Percentiles rank a stretch among this genome's conserved stretches.
phyloP scores from a whole-genome alignment of 2,113 vertebrate genomes.

The Fukomys damarensis region DNA sequence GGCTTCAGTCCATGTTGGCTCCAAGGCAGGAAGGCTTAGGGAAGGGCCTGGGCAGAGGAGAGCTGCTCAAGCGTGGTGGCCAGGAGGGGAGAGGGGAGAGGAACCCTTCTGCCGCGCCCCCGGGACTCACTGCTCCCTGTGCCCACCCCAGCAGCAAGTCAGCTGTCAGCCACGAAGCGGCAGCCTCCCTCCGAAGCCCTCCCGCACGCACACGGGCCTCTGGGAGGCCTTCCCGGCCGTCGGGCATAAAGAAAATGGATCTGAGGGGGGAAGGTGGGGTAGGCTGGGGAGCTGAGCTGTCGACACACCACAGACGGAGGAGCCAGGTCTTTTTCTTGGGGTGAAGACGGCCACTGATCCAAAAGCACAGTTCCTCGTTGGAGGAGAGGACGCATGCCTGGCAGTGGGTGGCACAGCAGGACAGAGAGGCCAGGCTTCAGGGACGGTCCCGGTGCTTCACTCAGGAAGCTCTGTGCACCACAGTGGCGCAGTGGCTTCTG shows the following conservation, averaged over 20 bases:
- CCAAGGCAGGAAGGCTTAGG: neutral
- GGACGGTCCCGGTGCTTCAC: too few relatives aligned
- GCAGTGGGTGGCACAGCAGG: neutral
- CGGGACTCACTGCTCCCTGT: neutral
- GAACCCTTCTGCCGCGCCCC: neutral
- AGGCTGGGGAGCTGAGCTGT: neutral
- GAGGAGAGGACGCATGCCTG: neutral
- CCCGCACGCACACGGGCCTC: neutral
- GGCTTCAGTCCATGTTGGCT: neutral
- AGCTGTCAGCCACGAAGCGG: neutral
- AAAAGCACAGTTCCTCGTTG: neutral
- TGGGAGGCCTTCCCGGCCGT: neutral
- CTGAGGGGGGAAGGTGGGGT: neutral
- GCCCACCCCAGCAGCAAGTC: neutral
- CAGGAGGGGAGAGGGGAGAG: neutral
- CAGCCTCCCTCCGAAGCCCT: neutral
- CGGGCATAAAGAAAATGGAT: too few relatives aligned
- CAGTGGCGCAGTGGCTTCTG: neutral
- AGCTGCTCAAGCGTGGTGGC: too few relatives aligned
- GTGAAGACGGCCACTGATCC: neutral
- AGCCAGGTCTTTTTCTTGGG: neutral
- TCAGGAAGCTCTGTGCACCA: too few relatives aligned
- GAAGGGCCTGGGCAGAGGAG: neutral
- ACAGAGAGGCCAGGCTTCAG: neutral
- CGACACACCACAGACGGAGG: neutral